phyloP scores from a whole-genome alignment of 1,140 invertebrate species.

The Nasonia longicornis region DNA sequence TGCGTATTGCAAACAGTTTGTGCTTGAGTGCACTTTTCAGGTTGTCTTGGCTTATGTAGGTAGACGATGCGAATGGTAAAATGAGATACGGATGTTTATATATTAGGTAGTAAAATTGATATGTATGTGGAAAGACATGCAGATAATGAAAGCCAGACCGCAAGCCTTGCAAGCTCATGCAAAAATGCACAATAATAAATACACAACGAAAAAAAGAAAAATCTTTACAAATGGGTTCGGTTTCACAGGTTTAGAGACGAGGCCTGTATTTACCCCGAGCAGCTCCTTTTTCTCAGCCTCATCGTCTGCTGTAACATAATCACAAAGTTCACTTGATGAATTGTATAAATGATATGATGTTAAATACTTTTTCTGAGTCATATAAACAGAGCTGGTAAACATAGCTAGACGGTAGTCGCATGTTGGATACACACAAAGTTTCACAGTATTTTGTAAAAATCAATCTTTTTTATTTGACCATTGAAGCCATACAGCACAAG shows the following conservation, averaged over 20 bases:
- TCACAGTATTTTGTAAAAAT: too few relatives aligned
- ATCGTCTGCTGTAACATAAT: constrained; percentile 62
- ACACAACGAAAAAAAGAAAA: constrained; percentile 60
- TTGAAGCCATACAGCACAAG: too few relatives aligned
- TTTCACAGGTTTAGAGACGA: constrained; percentile 67
- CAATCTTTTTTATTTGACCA: too few relatives aligned
- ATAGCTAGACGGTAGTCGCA: too few relatives aligned
- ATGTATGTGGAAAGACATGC: constrained; percentile 38
- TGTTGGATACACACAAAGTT: too few relatives aligned
- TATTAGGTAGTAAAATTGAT: neutral
- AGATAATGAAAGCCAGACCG: constrained; percentile 48
- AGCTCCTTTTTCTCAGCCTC: constrained; percentile 68
- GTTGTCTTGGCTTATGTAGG: too few relatives aligned
- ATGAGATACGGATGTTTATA: neutral
- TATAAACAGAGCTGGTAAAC: too few relatives aligned
- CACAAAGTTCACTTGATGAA: neutral
- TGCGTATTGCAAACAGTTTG: too few relatives aligned
- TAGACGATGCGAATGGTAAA: too few relatives aligned
- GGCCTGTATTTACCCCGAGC: constrained; percentile 69
- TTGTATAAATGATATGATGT: too few relatives aligned
- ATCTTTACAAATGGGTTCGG: constrained; percentile 69
- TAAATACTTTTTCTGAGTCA: too few relatives aligned
- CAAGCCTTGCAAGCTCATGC: constrained; percentile 51
- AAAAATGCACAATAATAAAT: constrained; percentile 30
- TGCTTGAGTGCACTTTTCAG: too few relatives aligned